Evolutionary conservation across 2,113 vertebrate genomes (phyloP), one percentile per base, ranked within the genome.

Genomic region (Sterrhoptilus dennistouni): DNA sequence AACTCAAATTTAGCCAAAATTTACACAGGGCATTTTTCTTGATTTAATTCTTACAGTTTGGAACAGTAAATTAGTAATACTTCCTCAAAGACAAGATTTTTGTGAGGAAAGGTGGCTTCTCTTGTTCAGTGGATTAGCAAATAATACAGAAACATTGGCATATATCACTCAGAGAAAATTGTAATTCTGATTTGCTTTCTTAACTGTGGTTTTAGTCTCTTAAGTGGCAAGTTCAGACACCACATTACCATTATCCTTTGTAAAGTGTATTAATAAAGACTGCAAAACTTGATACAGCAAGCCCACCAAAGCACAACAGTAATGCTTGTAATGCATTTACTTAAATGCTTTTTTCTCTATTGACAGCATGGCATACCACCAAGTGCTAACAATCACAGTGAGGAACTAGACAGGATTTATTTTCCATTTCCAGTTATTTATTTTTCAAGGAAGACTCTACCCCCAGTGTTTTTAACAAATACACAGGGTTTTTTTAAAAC

Each of bases 171-270:
- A 89, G 33, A 47, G 31, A 64, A 96, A 96, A 96, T 27, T 79
- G 35, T 79, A 84, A 90, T 95, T 96, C 95, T 95, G 95, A 96
- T 98, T 96, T 97, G 54, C n/a, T 96, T 70, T 96, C 57, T 88
- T 69, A 70, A 61, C 75, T 94, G 75, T 76, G 78, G 44, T 92
- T 97, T 97, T 95, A 96, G 87, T 96, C 64, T 87, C 29, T 60
- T 82, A 96, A 98, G 92, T 88, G 89, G 93, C 91, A 97, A 96
- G 63, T 90, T 97, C 28, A 89, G 92, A 81, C 36, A 94, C 95
- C 59, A 89, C 52, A 95, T 90, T 96, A 83, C 83, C 74, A 69
- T 95, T 96, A 97, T 57, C 42, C 27, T 96, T 92, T 97, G 56
- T 77, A 44, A 22, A 85, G 15, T 47, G 5, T 71, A 91, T 86